Evolutionary conservation across 1,140 invertebrate species (phyloP).

Genomic region (Calliphora vicina): DNA sequence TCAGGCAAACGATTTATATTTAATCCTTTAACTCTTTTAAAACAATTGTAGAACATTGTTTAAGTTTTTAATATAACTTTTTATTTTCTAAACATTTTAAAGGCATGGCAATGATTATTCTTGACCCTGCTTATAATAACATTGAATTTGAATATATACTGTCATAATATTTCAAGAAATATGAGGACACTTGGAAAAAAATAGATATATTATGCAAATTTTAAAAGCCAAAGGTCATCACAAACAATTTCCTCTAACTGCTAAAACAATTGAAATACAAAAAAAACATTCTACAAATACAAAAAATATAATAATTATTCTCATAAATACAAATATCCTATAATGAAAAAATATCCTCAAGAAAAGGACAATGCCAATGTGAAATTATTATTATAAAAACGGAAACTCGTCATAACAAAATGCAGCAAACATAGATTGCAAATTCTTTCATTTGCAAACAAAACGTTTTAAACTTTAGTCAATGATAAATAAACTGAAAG

Average conservation of each 20-base stretch:
- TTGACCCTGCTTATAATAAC: too few relatives aligned
- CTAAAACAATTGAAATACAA: neutral
- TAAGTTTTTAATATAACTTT: too few relatives aligned
- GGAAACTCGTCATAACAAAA: neutral
- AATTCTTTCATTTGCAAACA: neutral
- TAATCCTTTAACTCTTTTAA: too few relatives aligned
- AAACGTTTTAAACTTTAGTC: neutral
- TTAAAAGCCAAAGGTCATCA: neutral
- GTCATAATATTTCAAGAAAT: too few relatives aligned
- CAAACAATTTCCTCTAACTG: neutral
- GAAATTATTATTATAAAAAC: neutral
- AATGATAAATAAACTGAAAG: neutral
- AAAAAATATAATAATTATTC: too few relatives aligned
- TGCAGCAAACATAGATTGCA: neutral
- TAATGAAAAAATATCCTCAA: neutral
- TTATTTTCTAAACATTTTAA: too few relatives aligned
- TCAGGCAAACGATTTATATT: too few relatives aligned
- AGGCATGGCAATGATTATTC: too few relatives aligned
- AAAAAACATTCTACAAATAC: neutral
- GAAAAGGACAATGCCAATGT: conserved; percentile 12
- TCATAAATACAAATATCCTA: neutral
- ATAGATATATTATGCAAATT: neutral
- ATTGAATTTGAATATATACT: too few relatives aligned
- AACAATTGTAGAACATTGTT: too few relatives aligned
- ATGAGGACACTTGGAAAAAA: too few relatives aligned